These are phyloP conservation scores for Apostichopus leukothele DNA, from an alignment of 53 echinoderm and acorn worm species.

Conservation along the genomic window DNA sequence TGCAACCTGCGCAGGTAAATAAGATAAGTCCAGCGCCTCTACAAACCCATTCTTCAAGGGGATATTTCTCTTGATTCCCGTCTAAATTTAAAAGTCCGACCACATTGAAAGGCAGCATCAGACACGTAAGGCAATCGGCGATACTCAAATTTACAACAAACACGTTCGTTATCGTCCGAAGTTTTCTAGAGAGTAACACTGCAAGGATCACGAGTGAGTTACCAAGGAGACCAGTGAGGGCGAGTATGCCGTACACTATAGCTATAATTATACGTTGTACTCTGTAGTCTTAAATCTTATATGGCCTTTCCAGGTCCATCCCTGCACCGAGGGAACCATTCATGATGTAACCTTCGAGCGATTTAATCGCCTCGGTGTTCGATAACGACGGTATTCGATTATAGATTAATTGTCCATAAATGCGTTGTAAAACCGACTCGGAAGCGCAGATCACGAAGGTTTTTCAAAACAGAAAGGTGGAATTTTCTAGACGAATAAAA, in stretches of 20 bases:
- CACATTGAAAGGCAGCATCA: slow-evolving; percentile 51
- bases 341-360: neutral
- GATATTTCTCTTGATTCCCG: slow-evolving; percentile 46
- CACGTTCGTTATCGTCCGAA: slow-evolving; percentile 55
- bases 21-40: slow-evolving; percentile 45
- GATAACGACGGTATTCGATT: too few species aligned
- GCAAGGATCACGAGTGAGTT: slow-evolving; percentile 56
- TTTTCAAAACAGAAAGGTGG: too few species aligned
- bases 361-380: too few species aligned
- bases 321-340: neutral
- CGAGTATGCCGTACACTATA: slow-evolving; percentile 18
- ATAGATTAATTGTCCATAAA: too few species aligned
- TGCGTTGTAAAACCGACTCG: too few species aligned
- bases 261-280: slow-evolving; percentile 27
- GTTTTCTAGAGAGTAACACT: slow-evolving; percentile 41
- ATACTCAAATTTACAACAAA: slow-evolving; percentile 56
- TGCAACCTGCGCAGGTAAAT: slow-evolving; percentile 68
- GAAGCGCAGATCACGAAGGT: too few species aligned
- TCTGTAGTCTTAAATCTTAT: slow-evolving; percentile 34
- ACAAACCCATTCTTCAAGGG: slow-evolving; percentile 55
- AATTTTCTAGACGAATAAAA: too few species aligned
- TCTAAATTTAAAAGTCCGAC: slow-evolving; percentile 53
- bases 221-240: slow-evolving; percentile 34
- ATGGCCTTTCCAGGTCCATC: slow-evolving; percentile 16
- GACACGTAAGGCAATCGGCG: slow-evolving; percentile 45